These are phyloP conservation scores for Pseudomyrmex sp. DNA, from an alignment of 1,140 invertebrate genomes.

Conservation along the genomic window DNA sequence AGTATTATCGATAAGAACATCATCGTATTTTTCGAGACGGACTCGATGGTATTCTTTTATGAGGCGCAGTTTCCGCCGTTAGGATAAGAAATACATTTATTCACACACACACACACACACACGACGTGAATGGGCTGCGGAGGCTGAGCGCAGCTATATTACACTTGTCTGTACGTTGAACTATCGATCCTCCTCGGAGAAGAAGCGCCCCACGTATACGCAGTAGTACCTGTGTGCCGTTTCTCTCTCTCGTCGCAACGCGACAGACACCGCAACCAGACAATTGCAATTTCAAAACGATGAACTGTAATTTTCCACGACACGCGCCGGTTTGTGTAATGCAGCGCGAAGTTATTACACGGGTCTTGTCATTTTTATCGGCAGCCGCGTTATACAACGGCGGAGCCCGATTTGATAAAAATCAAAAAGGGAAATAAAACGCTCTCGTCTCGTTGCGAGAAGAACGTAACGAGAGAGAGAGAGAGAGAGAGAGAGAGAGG, in stretches of 20 bases:
- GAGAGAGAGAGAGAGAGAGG: background rate
- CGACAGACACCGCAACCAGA: background rate
- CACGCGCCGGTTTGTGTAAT: slow-evolving; percentile 19
- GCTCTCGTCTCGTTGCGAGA: too few species aligned
- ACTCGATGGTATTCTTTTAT: slow-evolving; percentile 8
- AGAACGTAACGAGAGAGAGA: too few species aligned
- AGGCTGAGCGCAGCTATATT: slow-evolving; percentile 64
- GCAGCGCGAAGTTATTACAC: slow-evolving; percentile 15
- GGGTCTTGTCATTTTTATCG: slow-evolving; percentile 33
- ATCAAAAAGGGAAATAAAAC: background rate
- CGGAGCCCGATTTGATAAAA: slow-evolving; percentile 19
- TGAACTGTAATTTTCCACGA: slow-evolving; percentile 28
- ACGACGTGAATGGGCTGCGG: slow-evolving; percentile 41
- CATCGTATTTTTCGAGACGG: background rate
- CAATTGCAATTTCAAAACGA: slow-evolving; percentile 45
- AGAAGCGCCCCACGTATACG: slow-evolving; percentile 54
- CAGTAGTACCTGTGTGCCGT: background rate
- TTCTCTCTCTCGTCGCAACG: background rate
- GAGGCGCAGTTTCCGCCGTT: background rate
- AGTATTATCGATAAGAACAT: background rate
- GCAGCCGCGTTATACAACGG: background rate
- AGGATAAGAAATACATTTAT: slow-evolving; percentile 9
- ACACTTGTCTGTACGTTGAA: slow-evolving; percentile 83
- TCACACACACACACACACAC: background rate
- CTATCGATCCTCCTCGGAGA: slow-evolving; percentile 80